These are phyloP conservation scores for Pseudochirops cupreus DNA, from an alignment of 2,797 vertebrate genomes.

Conservation along the genomic window DNA sequence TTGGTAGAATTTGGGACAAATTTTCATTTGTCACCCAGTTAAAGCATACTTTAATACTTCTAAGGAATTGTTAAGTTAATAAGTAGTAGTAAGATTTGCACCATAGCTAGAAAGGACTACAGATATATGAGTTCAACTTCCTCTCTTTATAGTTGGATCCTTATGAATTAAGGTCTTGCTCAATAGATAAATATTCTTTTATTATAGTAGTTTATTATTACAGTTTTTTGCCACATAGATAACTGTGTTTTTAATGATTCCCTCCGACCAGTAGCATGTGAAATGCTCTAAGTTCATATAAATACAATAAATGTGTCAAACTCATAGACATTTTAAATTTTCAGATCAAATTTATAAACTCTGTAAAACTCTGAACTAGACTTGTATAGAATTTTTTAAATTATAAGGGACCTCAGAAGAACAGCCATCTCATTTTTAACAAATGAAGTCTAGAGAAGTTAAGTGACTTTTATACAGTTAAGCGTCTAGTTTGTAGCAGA, in stretches of 20 bases:
- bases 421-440: not conserved
- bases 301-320: constrained; percentile 5
- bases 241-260: constrained; percentile 44
- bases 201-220: constrained; percentile 43
- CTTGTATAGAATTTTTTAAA: not conserved
- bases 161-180: constrained; percentile 26
- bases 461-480: not conserved
- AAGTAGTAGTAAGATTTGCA: not conserved
- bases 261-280: constrained; percentile 50
- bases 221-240: constrained; percentile 27
- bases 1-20: not conserved
- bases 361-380: constrained; percentile 18
- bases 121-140: not conserved
- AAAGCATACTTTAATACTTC: not conserved
- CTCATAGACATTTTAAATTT: constrained; percentile 56
- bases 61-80: not conserved
- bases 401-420: not conserved
- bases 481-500: not conserved
- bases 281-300: constrained; percentile 50
- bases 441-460: not conserved
- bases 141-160: not conserved
- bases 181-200: constrained; percentile 47
- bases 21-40: not conserved
- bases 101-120: not conserved
- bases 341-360: constrained; percentile 52